These are phyloP conservation scores for Zygaena filipendulae DNA, from an alignment of 2,888 invertebrate species.

Conservation along the genomic window DNA sequence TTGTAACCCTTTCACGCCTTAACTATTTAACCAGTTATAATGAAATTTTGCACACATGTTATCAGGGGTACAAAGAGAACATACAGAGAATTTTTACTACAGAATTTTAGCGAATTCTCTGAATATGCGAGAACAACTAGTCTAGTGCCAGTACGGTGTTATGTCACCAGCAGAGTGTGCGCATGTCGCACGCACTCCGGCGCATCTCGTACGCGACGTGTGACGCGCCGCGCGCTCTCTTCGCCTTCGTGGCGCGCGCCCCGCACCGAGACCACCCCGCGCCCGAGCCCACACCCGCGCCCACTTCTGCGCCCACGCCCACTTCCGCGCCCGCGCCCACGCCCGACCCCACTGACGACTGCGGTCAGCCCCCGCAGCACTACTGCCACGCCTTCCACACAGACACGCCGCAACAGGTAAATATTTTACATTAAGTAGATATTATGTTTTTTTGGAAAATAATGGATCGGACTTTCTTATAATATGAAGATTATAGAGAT, in stretches of 20 bases:
- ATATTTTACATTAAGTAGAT: constrained; percentile 21
- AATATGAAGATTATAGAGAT: constrained; percentile 12
- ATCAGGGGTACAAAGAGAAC: too few species aligned
- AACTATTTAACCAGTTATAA: too few species aligned
- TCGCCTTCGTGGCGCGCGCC: constrained; percentile 77
- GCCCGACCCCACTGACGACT: too few species aligned
- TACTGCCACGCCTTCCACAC: constrained; percentile 87
- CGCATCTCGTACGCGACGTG: constrained; percentile 89
- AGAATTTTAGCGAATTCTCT: too few species aligned
- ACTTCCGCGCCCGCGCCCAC: constrained; percentile 63
- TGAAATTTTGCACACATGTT: too few species aligned
- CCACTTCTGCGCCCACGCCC: constrained; percentile 6
- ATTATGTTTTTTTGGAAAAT: neutral
- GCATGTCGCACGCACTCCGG: constrained; percentile 86
- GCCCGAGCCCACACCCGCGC: too few species aligned
- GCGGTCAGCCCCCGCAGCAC: constrained; percentile 45
- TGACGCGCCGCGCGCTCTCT: constrained; percentile 81
- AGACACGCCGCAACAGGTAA: constrained; percentile 81
- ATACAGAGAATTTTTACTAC: too few species aligned
- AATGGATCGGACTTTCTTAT: constrained; percentile 9
- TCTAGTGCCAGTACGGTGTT: too few species aligned
- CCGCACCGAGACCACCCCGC: constrained; percentile 68
- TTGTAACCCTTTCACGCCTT: too few species aligned
- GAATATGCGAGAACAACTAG: too few species aligned
- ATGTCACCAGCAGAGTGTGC: constrained; percentile 80